Evolutionary conservation across 2,113 vertebrate species (phyloP), one percentile per base, ranked within the genome.

Genomic region (Aegithalos caudatus): DNA sequence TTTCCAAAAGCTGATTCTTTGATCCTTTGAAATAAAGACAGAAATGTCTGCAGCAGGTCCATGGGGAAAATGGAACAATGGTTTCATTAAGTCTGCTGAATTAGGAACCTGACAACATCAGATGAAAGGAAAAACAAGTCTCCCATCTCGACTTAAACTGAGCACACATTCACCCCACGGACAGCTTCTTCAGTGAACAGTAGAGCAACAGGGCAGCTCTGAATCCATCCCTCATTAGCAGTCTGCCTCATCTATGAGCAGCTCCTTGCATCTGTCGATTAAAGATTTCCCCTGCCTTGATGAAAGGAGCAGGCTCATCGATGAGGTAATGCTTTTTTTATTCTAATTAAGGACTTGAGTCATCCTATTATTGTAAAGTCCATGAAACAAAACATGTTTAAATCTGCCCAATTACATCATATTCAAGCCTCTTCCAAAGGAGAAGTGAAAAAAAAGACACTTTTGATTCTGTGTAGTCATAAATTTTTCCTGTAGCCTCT

Each of bases 301-400:
- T 91, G 87, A 94, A 95, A 94, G 72, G 44, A 82, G 76, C 20
- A 90, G 85, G 77, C 95, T 88, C 78, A 88, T 91, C 13, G 19
- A 92, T 97, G 97, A 97, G 89, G 95, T 97, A 97, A 97, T 96
- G 94, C 87, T 92, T 93, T 92, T 94, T 94, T 94, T 79, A 95
- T 96, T 95, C 91, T 96, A 89, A 95, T 87, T 86, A 83, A 87
- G 71, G 66, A 83, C 66, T 44, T 96, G 97, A 97, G 93, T 96
- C 96, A 96, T 89, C 91, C 92, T 80, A 84, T 86, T 97, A 95
- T 95, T 90, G 76, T 67, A 58, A 88, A 96, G 90, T 70, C 87
- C 62, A 56, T 80, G 61, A 94, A 89, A 94, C 91, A 97, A 96
- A 96, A 94, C 94, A 90, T 44, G 91, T 83, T 95, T 94, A 91